Evolutionary conservation across 2,797 vertebrate species (phyloP).

Genomic region (Fistularia commersonii): DNA sequence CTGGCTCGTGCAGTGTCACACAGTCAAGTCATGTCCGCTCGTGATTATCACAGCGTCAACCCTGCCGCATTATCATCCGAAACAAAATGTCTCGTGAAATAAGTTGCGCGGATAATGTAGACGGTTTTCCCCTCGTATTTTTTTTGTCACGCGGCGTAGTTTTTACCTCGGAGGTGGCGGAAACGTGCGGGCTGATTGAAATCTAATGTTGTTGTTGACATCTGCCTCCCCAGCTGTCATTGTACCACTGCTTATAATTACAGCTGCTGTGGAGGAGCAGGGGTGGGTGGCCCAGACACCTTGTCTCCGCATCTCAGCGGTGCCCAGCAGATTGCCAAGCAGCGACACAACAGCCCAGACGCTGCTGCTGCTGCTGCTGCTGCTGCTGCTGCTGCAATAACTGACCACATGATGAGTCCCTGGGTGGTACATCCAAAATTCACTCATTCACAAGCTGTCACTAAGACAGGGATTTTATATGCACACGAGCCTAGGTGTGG

Average conservation of each 20-base stretch:
- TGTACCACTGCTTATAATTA: conserved; percentile 67
- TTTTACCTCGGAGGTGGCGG: conserved; percentile 58
- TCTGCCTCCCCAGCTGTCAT: conserved; percentile 72
- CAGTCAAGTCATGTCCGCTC: conserved; percentile 1
- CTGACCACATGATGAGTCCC: conserved; percentile 36
- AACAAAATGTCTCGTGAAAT: conserved; percentile 13
- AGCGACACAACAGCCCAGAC: conserved; percentile 50
- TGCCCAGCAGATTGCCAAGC: conserved; percentile 37
- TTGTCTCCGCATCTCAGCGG: conserved; percentile 57
- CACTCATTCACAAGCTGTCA: conserved; percentile 41
- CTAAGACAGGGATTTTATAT: conserved; percentile 6
- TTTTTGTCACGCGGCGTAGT: conserved; percentile 22
- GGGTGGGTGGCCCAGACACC: conserved; percentile 63
- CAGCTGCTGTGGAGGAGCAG: conserved; percentile 53
- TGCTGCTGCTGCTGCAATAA: conserved; percentile 17
- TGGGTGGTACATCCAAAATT: conserved; percentile 29
- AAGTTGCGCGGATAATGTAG: conserved; percentile 1
- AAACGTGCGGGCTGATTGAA: conserved; percentile 60
- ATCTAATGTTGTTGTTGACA: conserved; percentile 71
- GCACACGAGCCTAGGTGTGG: conserved; percentile 14
- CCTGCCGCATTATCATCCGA: conserved; percentile 6
- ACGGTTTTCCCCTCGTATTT: conserved; percentile 4
- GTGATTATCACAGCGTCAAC: conserved; percentile 24
- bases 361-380: conserved; percentile 49
- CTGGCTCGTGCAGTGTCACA: conserved; percentile 24